Conservation (phyloP, 1,140 invertebrate species). For the Micrasema longulum region DNA sequence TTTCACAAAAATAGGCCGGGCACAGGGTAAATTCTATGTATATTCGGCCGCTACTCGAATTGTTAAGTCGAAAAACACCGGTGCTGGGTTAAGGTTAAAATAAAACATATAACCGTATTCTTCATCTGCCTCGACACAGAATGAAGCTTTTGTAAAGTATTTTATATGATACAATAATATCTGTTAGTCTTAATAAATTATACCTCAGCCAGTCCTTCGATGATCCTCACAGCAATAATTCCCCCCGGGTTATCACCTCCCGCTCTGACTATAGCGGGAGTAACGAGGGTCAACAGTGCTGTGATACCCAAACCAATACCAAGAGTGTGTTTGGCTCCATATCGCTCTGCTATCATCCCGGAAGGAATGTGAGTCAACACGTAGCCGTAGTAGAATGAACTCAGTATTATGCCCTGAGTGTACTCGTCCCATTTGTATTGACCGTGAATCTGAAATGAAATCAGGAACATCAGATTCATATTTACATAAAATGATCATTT, state of each 20-base stretch:
- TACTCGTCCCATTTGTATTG: conserved; percentile 72
- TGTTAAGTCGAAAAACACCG: no score
- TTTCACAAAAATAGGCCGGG: no score
- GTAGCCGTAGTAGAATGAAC: conserved; percentile 75
- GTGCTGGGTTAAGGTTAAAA: no score
- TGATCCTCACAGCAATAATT: conserved; percentile 73
- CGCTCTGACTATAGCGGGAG: conserved; percentile 59
- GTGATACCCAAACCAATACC: conserved; percentile 60
- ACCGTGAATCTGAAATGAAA: conserved; percentile 49
- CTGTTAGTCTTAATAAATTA: no score
- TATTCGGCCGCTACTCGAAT: no score
- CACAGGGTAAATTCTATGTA: no score
- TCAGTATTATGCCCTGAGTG: conserved; percentile 71
- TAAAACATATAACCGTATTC: no score
- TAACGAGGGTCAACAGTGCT: conserved; percentile 60
- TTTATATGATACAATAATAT: no score
- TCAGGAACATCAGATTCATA: no score
- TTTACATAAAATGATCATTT: no score
- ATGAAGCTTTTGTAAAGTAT: no score
- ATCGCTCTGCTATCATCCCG: conserved; percentile 72
- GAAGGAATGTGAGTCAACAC: conserved; percentile 75
- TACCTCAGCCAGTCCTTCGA: conserved; percentile 77
- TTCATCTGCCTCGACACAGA: no score
- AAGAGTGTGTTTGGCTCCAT: conserved; percentile 70
- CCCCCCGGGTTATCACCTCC: conserved; percentile 67